Conservation (phyloP, 2,113 vertebrate species). For the Prunella himalayana region DNA sequence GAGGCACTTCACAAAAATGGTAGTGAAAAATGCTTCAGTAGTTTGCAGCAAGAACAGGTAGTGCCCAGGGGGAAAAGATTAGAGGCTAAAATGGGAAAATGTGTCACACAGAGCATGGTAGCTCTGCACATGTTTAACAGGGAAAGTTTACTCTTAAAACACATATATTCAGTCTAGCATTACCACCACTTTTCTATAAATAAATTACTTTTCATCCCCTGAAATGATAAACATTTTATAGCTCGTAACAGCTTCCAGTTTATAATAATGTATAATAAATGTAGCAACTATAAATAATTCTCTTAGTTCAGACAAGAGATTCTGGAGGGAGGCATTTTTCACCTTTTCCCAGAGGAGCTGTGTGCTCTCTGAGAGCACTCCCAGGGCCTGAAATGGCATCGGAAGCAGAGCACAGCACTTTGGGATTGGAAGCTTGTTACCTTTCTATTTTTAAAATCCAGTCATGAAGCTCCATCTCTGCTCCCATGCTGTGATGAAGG, state of each 20-base stretch:
- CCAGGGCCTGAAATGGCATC: background rate
- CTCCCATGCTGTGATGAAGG: conserved; percentile 23
- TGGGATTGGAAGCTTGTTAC: background rate
- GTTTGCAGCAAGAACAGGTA: background rate
- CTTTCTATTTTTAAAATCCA: conserved; percentile 6
- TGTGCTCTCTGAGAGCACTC: background rate
- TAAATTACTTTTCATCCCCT: background rate
- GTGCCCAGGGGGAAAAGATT: background rate
- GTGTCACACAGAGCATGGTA: background rate
- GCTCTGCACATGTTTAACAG: background rate
- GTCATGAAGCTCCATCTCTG: background rate
- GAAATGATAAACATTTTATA: background rate
- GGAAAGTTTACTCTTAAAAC: background rate
- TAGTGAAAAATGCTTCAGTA: background rate
- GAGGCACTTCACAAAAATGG: background rate
- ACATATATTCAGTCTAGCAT: background rate
- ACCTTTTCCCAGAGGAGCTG: background rate
- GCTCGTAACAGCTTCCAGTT: background rate
- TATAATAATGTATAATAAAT: background rate
- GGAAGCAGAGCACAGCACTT: background rate
- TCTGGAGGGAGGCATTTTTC: background rate
- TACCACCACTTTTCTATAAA: background rate
- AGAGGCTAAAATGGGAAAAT: background rate
- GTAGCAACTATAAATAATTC: background rate
- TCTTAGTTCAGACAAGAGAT: background rate